These are phyloP conservation scores for Bombyx mori DNA, from an alignment of 1,140 invertebrate genomes.

Conservation along the genomic window ASM3026992v2 NC_085122.1:6455501-6456000, in stretches of 20 bases:
- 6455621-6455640: too few species aligned
- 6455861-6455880: constrained; percentile 93
- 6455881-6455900: constrained; percentile 91
- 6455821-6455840: background rate
- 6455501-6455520: constrained; percentile 97
- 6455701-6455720: too few species aligned
- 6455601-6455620: too few species aligned
- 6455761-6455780: too few species aligned
- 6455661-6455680: too few species aligned
- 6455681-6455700: too few species aligned
- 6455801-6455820: background rate
- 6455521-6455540: constrained; percentile 91
- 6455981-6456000: constrained; percentile 74
- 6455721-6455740: too few species aligned
- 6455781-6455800: background rate
- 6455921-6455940: constrained; percentile 87
- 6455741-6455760: too few species aligned
- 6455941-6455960: constrained; percentile 80
- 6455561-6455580: too few species aligned
- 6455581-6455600: too few species aligned
- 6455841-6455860: constrained; percentile 89
- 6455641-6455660: too few species aligned
- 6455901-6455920: constrained; percentile 86
- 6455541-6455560: background rate
- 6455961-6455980: constrained; percentile 87